Conservation (phyloP, 2,113 vertebrate species). For the Paracanthobrama guichenoti region DNA sequence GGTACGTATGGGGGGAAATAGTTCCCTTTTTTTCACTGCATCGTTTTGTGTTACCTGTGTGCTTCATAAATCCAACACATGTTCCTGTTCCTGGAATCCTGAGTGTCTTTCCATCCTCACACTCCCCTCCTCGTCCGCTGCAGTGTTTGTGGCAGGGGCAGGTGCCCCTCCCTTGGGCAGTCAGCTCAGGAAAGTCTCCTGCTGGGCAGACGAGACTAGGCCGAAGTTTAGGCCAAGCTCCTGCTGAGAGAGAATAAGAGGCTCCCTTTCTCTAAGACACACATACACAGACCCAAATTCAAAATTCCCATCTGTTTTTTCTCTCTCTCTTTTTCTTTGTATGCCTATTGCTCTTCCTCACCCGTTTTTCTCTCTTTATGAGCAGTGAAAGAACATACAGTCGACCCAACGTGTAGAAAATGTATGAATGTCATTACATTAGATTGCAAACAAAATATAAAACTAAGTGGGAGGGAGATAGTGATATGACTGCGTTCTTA, state of each 20-base stretch:
- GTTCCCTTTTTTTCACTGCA: conserved; percentile 60
- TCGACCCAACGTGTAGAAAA: not conserved
- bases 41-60: conserved; percentile 72
- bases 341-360: conserved; percentile 31
- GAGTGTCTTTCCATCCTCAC: conserved; percentile 73
- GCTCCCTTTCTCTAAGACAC: conserved; percentile 73
- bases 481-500: not conserved
- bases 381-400: not conserved
- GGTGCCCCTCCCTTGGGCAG: conserved; percentile 83
- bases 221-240: conserved; percentile 72
- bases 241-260: conserved; percentile 78
- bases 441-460: not conserved
- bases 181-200: conserved; percentile 79
- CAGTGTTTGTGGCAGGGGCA: conserved; percentile 75
- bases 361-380: conserved; percentile 27
- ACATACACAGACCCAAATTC: conserved; percentile 66
- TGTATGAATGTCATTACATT: not conserved
- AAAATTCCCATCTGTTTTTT: conserved; percentile 78
- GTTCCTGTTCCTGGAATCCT: conserved; percentile 74
- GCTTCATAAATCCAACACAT: conserved; percentile 73
- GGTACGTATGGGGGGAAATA: conserved; percentile 47
- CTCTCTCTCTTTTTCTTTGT: conserved; percentile 61
- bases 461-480: not conserved
- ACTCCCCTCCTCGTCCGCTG: conserved; percentile 43
- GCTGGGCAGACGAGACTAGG: conserved; percentile 79